Base-by-base conservation (phyloP, 2,797 vertebrate genomes). In the Mus minutoides region DNA sequence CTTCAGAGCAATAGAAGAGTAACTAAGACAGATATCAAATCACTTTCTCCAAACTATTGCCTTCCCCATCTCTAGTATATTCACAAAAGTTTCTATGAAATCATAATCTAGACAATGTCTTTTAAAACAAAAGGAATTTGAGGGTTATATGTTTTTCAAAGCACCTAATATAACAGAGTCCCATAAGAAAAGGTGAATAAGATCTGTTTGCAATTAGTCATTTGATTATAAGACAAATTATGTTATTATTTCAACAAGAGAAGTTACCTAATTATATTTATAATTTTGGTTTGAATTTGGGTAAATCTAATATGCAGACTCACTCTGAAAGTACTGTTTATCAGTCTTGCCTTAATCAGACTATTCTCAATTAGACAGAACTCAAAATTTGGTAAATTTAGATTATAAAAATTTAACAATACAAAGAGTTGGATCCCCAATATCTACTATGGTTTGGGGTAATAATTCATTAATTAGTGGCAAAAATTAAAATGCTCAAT, bases 81-180 rank as follows among this genome's bases (percentile, higher is more conserved):
- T 40, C 40, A 43, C 37, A 49, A 86, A 12, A 2, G 34, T 21
- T 58, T 73, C 17, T 71, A 58, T 62, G 37, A 79, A 86, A 26
- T 84, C 49, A 88, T 5, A 62, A 56, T 88, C 83, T 90, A 90
- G 56, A 91, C 8, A 94, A 71, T 91, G 26, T 34, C 10, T 92
- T 95, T 92, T 75, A 60, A 4, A 16, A 86, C 26, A 88, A 87
- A 93, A 26, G 75, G n/a, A 77, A 80, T 83, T 86, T 97, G 37
- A 19, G 80, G 62, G 12, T 11, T 11, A 1, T 46, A 69, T 83
- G 88, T 88, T 87, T 88, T 90, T 56, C 10, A 9, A 80, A 56
- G 29, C 67, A 79, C 26, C 43, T 92, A 37, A 64, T 52, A 90
- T 49, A 24, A 11, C 40, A 83, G 40, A 22, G 34, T 29, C 52